A percentile compares a stretch with the other conserved stretches of the same genome.
phyloP scores from a whole-genome alignment of 2,113 vertebrate species.

The Chloroceryle aenea region DNA sequence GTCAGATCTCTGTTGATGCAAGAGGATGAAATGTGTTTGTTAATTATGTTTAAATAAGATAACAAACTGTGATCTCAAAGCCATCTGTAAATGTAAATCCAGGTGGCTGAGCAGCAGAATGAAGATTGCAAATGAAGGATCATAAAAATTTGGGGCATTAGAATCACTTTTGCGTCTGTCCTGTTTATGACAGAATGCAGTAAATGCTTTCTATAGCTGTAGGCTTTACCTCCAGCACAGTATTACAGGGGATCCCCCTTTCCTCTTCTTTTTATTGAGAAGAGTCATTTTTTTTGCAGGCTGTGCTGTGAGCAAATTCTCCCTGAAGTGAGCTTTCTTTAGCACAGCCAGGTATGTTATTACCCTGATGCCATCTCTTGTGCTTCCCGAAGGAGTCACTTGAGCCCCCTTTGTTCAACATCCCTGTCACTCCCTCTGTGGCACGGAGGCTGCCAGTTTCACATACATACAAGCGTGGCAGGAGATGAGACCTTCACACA shows the following conservation, averaged over 20 bases:
- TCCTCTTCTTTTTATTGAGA: neutral
- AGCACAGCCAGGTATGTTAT: neutral
- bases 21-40: conserved; percentile 42
- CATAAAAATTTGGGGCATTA: conserved; percentile 18
- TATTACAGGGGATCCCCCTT: neutral
- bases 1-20: conserved; percentile 46
- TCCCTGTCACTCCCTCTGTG: neutral
- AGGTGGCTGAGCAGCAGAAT: conserved; percentile 46
- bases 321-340: neutral
- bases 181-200: neutral
- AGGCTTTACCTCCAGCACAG: neutral
- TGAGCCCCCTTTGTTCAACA: neutral
- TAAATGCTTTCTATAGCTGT: neutral
- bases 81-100: conserved; percentile 57
- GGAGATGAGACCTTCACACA: neutral
- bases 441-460: neutral
- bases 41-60: conserved; percentile 60
- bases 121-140: neutral
- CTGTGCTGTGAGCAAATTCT: neutral
- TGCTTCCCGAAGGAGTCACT: neutral
- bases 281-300: neutral
- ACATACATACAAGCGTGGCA: neutral
- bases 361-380: neutral
- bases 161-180: neutral
- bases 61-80: conserved; percentile 60